Conservation (phyloP, 2,888 invertebrate species). For the Tinea trinotella region DNA sequence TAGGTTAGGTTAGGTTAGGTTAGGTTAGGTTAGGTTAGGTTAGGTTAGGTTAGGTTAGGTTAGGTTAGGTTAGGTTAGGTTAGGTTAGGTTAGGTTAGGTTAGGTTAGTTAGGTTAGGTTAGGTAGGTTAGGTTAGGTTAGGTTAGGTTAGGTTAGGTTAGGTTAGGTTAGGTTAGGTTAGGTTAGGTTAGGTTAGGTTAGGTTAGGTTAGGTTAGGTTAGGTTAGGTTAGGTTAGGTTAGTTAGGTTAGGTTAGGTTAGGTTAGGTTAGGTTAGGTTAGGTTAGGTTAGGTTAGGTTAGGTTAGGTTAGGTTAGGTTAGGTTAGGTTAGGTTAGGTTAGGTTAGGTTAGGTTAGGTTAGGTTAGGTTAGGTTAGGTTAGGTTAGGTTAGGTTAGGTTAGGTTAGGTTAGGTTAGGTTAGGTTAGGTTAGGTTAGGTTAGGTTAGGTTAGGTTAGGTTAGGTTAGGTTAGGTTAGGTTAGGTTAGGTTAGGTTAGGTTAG, state of each 20-base stretch:
- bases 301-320: constrained; percentile 24
- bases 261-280: constrained; percentile 23
- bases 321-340: constrained; percentile 21
- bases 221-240: constrained; percentile 22
- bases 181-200: constrained; percentile 22
- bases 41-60: constrained; percentile 23
- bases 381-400: constrained; percentile 19
- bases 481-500: constrained; percentile 22
- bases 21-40: constrained; percentile 23
- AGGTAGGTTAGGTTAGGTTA: no score
- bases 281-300: constrained; percentile 23
- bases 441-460: constrained; percentile 24
- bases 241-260: constrained; percentile 24
- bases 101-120: constrained; percentile 23
- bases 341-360: constrained; percentile 18
- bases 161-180: constrained; percentile 22
- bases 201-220: constrained; percentile 22
- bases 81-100: constrained; percentile 22
- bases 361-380: constrained; percentile 18
- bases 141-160: constrained; percentile 23
- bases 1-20: constrained; percentile 24
- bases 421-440: constrained; percentile 21
- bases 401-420: constrained; percentile 20
- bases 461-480: constrained; percentile 23
- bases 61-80: constrained; percentile 23